Base-by-base conservation (phyloP, 23 tunicate species). In the Styela clava region DNA sequence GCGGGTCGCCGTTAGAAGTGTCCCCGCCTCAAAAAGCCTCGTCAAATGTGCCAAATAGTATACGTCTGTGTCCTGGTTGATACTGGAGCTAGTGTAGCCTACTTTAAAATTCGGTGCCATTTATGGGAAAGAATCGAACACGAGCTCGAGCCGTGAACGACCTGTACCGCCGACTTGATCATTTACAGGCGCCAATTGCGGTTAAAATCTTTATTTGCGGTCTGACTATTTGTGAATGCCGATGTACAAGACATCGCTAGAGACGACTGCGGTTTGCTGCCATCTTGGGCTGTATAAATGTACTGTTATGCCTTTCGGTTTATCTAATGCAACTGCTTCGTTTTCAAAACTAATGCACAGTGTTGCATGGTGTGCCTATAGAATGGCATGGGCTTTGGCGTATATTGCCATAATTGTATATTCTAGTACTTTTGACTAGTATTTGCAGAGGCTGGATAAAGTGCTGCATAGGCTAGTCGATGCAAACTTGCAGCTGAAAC, bases 311-410 rank as follows among this genome's bases (percentile, higher is more conserved):
- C 71, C 71, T 5, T 65, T 65, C 71, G 82, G 85, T 16, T 64
- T 86, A 16, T 62, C 34, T 16, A 86, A 86, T 35, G 69, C 86
- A 9, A 73, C 91, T 32, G 91, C 91, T 22, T 70, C 74, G 1
- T 86, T 86, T 74, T 68, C 56, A 18, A 35, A 80, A 5, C 27
- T 86, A 35, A 86, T 26, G 31, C 7, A 25, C 16, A 65, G 71
- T 65, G 9, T 28, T 65, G 7, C 5, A 28, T 25, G 71, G 31
- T n/a, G n/a, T n/a, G n/a, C n/a, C n/a, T 65, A 65, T 65, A 26
- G 31, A 25, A 26, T 65, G 71, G 71, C 30, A 16, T 25, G 31
- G 7, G 30, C 9, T 16, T 65, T 25, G 9, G 31, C 71, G 16
- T 65, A 65, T 65, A 25, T 65, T 65, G 71, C 7, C 16, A 28